Evolutionary conservation across 1,140 invertebrate species (phyloP), one percentile per base, ranked within the genome.

Genomic region (Drosophila eugracilis): DNA sequence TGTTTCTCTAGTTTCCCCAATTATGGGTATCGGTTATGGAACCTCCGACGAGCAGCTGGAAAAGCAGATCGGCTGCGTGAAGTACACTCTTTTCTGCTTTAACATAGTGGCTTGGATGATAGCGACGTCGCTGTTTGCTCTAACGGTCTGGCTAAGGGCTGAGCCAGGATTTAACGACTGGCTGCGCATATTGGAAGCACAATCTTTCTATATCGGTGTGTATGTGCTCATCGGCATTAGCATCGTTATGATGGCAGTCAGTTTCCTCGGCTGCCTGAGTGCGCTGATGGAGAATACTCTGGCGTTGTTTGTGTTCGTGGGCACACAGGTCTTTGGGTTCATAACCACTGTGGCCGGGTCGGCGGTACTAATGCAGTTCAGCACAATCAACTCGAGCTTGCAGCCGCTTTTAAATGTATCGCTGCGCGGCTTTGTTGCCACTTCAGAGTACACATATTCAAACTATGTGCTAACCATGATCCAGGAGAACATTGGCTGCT

Each of bases 401-500:
- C 96, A 96, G 75, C 95, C 95, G 0, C 92, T 95, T 34, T 94
- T 98, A 60, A 93, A 93, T 50, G 92, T 93, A 15, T 94, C 94
- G 12, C 94, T 97, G 92, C 92, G 93, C n/a, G 89, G 93, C 7
- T 93, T 97, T 12, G 97, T 98, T 19, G 91, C 93, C 50, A 90
- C 86, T 4, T 92, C 91, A 6, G 85, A 93, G 92, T 89, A 95
- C 94, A 78, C 95, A 94, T 19, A 94, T 95, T 79, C 94, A 92
- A 94, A 70, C 85, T 93, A 22, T 81, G 94, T 95, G 30, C 92
- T 98, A 0, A 94, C 94, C 71, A 94, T 96, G 91, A 94, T 98
- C 12, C 97, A 98, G 91, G 96, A 97, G 94, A 95, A 95, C 66
- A 96, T 97, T 74, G 96, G 96, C 22, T 98, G 96, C 86, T 98